Evolutionary conservation across 2,888 invertebrate genomes (phyloP), one percentile per base, ranked within the genome.

Genomic region (Hypena proboscidalis): DNA sequence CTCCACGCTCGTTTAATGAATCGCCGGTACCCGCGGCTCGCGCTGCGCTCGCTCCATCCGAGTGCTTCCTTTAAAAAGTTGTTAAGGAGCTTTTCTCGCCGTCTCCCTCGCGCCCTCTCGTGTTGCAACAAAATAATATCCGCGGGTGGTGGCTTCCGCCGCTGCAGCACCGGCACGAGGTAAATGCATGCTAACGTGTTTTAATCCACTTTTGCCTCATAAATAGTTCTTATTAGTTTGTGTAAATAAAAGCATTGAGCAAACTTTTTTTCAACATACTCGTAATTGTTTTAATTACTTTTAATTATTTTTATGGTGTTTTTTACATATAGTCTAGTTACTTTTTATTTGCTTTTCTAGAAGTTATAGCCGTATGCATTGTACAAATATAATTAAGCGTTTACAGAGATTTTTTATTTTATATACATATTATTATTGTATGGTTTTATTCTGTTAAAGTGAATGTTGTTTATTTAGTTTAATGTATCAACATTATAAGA

Each of bases 1-100:
- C 77, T 87, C 87, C 88, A 85, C 71, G 86, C 79, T 82, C 77
- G 79, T 78, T 80, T 88, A 88, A 88, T 88, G 89, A 90, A 87
- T 82, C 88, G 89, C 80, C 85, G 88, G 85, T 85, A 81, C 78
- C 85, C 86, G 86, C 85, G 87, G 84, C 80, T 82, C 78, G 85
- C 84, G 86, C 80, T 77, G 86, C 85, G 85, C 81, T 79, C 81
- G 74, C 74, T 74, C 68, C 72, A 62, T 75, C 70, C 74, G 75
- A 73, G 80, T 79, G 81, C 83, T 84, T 78, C 67, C 53, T 67
- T 75, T 72, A 78, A 83, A 86, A 90, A 89, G 80, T 87, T 86
- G 71, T 72, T 67, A 68, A 77, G 67, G 65, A 77, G 71, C 70
- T 70, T 74, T 77, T 76, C 80, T 79, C 80, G 74, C 81, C 74